A percentile compares a stretch with the other conserved stretches of the same genome.
Evolutionary conservation across 1,140 invertebrate genomes (phyloP).

Genomic region (Sinonovacula constricta): DNA sequence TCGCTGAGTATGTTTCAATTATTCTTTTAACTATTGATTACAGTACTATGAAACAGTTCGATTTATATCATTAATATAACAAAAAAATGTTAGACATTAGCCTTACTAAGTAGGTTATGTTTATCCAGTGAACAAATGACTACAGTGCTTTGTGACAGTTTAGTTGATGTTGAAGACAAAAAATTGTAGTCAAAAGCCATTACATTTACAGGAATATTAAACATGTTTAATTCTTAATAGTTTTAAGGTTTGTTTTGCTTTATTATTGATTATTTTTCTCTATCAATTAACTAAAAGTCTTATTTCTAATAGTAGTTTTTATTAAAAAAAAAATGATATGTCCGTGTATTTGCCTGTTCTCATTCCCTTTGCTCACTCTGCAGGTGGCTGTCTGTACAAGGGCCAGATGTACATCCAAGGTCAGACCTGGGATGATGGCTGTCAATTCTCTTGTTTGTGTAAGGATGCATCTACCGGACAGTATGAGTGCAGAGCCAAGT

Average conservation of each 20-base stretch:
- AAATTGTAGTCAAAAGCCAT: no score
- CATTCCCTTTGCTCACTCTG: slow-evolving; percentile 20
- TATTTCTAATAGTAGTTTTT: no score
- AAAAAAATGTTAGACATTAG: neutral
- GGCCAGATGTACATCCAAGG: slow-evolving; percentile 53
- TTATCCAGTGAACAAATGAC: no score
- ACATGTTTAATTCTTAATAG: no score
- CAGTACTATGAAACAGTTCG: neutral
- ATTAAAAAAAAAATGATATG: neutral
- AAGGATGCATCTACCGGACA: slow-evolving; percentile 51
- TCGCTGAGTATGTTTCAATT: slow-evolving; percentile 57
- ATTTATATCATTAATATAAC: neutral
- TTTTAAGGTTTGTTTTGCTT: no score
- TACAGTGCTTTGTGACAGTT: no score
- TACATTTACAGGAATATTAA: no score
- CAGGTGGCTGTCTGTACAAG: slow-evolving; percentile 63
- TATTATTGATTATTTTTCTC: no score
- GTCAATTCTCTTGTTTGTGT: slow-evolving; percentile 54
- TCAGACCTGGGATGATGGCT: slow-evolving; percentile 61
- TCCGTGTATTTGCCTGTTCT: neutral
- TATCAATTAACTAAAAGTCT: no score
- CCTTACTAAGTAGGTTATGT: no score
- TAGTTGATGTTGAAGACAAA: no score
- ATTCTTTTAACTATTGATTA: neutral
- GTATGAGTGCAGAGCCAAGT: slow-evolving; percentile 57